phyloP scores from a whole-genome alignment of 2,888 invertebrate genomes.

The Trissolcus japonicus region DNA sequence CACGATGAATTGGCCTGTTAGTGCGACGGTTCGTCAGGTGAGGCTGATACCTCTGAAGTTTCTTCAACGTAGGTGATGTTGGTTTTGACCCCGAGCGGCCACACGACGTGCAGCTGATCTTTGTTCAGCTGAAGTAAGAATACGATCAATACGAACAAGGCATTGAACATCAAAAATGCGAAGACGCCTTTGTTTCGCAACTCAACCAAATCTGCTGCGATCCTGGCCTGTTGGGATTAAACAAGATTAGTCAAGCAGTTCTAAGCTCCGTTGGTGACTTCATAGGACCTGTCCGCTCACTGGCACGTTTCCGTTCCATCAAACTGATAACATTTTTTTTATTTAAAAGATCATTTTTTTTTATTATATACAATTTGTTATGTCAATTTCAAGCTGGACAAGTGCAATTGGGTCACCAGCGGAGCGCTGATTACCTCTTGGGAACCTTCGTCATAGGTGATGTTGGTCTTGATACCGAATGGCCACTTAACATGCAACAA shows the following conservation, averaged over 20 bases:
- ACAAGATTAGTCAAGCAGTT: constrained; percentile 67
- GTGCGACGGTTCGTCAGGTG: constrained; percentile 46
- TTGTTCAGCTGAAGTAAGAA: constrained; percentile 99
- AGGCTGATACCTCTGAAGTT: constrained; percentile 87
- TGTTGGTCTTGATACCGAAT: constrained; percentile 94
- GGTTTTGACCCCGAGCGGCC: constrained; percentile 96
- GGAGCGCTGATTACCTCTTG: constrained; percentile 88
- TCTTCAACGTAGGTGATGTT: constrained; percentile 96
- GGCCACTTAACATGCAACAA: constrained; percentile 97
- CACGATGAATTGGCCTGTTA: constrained; percentile 57
- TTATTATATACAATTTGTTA: not conserved
- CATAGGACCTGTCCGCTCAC: constrained; percentile 49
- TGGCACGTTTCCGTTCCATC: not conserved
- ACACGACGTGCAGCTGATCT: constrained; percentile 97
- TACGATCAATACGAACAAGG: constrained; percentile 98
- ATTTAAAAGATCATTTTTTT: too few species aligned
- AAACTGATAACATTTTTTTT: not conserved
- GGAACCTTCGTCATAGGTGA: constrained; percentile 91
- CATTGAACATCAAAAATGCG: constrained; percentile 99
- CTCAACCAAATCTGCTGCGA: constrained; percentile 93
- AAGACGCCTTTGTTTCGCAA: constrained; percentile 98
- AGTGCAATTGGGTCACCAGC: constrained; percentile 60
- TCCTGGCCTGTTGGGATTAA: constrained; percentile 84
- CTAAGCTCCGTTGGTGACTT: constrained; percentile 59
- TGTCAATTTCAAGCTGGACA: constrained; percentile 15